Conservation (phyloP, 2,113 vertebrate genomes). For the Seriola quinqueradiata region DNA sequence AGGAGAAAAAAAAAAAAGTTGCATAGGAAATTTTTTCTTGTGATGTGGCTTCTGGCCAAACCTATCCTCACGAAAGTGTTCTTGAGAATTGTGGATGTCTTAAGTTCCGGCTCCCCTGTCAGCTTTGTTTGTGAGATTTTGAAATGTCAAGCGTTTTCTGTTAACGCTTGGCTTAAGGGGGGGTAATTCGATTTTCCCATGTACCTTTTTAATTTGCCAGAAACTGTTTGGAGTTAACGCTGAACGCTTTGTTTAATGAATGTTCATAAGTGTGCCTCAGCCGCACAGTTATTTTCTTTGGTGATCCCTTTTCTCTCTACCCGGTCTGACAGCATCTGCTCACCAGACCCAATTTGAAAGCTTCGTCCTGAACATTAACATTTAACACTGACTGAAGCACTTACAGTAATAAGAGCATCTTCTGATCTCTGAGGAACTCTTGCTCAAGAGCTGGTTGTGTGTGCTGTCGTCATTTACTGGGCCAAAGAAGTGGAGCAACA, state of each 20-base stretch:
- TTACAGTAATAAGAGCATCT: background rate
- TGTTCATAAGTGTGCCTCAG: conserved; percentile 13
- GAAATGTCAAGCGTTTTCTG: conserved; percentile 25
- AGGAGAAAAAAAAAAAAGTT: conserved; percentile 10
- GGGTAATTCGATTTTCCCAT: background rate
- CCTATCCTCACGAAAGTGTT: background rate
- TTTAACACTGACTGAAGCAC: conserved; percentile 3
- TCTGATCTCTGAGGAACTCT: conserved; percentile 3
- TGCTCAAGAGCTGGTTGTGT: background rate
- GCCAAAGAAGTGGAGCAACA: conserved; percentile 57
- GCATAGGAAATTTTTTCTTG: conserved; percentile 18
- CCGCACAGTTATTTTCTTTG: background rate
- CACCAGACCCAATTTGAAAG: conserved; percentile 25
- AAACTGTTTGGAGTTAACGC: conserved; percentile 5
- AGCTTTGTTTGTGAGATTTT: conserved; percentile 32
- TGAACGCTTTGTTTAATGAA: conserved; percentile 12
- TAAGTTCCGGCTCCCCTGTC: background rate
- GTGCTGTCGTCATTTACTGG: conserved; percentile 39
- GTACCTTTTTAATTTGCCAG: background rate
- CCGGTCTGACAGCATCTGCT: conserved; percentile 46
- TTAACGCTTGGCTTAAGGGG: background rate
- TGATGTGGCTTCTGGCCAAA: conserved; percentile 16
- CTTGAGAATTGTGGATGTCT: background rate
- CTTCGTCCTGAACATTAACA: background rate
- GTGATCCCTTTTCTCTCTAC: conserved; percentile 10